Evolutionary conservation across 30 jellyfish, hydroid and myxozoan genomes (phyloP).

Genomic region (Rhopilema esculentum): DNA sequence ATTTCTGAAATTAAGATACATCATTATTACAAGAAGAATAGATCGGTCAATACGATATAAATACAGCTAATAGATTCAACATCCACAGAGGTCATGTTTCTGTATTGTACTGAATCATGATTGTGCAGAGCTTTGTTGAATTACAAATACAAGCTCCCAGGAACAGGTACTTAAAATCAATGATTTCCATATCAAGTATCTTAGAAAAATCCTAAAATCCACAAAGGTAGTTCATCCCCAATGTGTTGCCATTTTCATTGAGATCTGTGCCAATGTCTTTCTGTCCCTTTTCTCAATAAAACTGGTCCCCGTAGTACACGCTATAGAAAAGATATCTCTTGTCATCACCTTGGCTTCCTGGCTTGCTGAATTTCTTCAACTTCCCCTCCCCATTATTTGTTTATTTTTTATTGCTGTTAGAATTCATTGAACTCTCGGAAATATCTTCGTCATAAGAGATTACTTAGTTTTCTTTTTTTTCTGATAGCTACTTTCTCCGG

Average conservation of each 20-base stretch:
- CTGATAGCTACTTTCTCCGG: neutral
- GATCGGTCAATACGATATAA: neutral
- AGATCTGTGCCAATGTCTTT: neutral
- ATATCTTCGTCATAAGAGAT: neutral
- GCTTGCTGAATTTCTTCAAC: neutral
- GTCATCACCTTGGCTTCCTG: neutral
- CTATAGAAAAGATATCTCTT: neutral
- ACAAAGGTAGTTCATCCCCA: neutral
- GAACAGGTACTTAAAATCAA: neutral
- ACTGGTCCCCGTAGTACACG: constrained; percentile 28
- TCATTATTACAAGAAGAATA: neutral
- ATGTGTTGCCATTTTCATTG: neutral
- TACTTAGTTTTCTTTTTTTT: neutral
- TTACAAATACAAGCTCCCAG: neutral
- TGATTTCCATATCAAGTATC: neutral
- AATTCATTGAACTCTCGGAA: neutral
- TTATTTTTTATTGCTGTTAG: neutral
- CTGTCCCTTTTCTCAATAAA: neutral
- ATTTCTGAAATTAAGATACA: neutral
- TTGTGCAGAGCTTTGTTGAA: neutral
- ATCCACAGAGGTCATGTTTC: neutral
- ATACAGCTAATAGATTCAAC: neutral
- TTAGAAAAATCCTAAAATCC: neutral
- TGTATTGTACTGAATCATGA: neutral
- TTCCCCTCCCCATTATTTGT: neutral